Evolutionary conservation across 2,797 vertebrate genomes (phyloP), one percentile per base, ranked within the genome.

Genomic region (Neopelma chrysocephalum): DNA sequence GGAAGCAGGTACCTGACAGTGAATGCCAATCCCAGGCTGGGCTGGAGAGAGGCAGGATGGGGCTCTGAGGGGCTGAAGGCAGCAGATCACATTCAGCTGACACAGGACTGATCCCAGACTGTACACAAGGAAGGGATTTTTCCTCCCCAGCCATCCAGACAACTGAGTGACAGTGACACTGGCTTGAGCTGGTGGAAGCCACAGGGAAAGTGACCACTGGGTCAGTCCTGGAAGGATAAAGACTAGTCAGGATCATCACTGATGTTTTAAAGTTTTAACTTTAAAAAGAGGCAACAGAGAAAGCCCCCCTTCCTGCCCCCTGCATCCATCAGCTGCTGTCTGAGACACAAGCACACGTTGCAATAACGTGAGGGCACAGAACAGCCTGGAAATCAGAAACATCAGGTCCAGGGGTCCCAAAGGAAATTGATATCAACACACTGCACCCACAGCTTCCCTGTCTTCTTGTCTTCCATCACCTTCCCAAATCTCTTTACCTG

Each of bases 331-430:
- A 48, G n/a, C 18, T 4, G 3, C 43, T 60, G 43, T 19, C 26
- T 2, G 10, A 66, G 29, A 54, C 54, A 79, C 29, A 50, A 68
- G 25, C 1, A 3, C 0, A 0, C 12, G 19, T 11, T 82, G n/a
- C 42, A 43, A 0, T 40, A 40, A n/a, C 40, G 17, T 1, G 6
- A 71, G 58, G 47, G 68, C 32, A 29, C 13, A 65, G 36, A 85
- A 77, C n/a, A 85, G 69, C 54, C 68, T 36, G 31, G 34, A 69
- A 72, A 78, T 5, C 48, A 65, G 29, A 65, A 43, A 23, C 5
- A 15, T 2, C 31, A 50, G 14, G 23, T 40, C 32, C 14, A 38
- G 29, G 31, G 42, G 22, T 40, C 54, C 57, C n/a, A n/a, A 62
- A 15, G 54, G n/a, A 62, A 40, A 70, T 5, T 17, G 26, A 0